Percentiles rank a stretch among this genome's conserved stretches.
Conservation (phyloP, 2,797 vertebrate species). For the Pitangus sulphuratus region DNA sequence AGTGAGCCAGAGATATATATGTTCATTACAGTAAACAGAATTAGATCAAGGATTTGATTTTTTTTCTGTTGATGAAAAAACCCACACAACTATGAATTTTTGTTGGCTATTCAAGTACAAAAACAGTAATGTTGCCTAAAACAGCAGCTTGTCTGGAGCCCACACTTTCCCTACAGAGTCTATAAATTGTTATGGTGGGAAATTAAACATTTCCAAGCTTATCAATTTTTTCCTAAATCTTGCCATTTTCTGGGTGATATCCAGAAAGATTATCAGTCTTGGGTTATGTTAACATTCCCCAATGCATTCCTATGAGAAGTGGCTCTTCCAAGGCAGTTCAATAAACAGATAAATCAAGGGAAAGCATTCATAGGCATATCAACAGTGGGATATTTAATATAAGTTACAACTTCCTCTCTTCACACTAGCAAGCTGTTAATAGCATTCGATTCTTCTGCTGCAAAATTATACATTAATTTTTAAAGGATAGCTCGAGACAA, state of each 20-base stretch:
- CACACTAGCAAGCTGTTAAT: slow-evolving; percentile 61
- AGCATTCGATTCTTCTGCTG: slow-evolving; percentile 67
- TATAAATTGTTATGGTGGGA: neutral
- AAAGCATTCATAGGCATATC: slow-evolving; percentile 65
- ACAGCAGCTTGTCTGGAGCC: neutral
- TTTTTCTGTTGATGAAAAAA: neutral
- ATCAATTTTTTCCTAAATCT: slow-evolving; percentile 17
- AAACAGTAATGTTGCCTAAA: neutral
- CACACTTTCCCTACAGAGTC: neutral
- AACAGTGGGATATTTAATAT: slow-evolving; percentile 63
- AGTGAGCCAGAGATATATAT: neutral
- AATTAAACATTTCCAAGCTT: slow-evolving; percentile 29
- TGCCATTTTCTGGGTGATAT: slow-evolving; percentile 34
- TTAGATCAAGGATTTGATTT: neutral
- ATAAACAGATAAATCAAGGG: slow-evolving; percentile 73
- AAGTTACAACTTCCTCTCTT: slow-evolving; percentile 66
- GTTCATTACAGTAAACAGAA: neutral
- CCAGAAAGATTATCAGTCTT: slow-evolving; percentile 37
- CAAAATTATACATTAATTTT: slow-evolving; percentile 75
- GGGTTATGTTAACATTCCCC: slow-evolving; percentile 21
- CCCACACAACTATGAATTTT: neutral
- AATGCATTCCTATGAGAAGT: slow-evolving; percentile 25
- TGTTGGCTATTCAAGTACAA: neutral
- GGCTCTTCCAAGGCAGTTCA: slow-evolving; percentile 58
- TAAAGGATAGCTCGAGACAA: slow-evolving; percentile 65